Evolutionary conservation across 2,113 vertebrate species (phyloP).

Genomic region (Lethenteron reissneri): DNA sequence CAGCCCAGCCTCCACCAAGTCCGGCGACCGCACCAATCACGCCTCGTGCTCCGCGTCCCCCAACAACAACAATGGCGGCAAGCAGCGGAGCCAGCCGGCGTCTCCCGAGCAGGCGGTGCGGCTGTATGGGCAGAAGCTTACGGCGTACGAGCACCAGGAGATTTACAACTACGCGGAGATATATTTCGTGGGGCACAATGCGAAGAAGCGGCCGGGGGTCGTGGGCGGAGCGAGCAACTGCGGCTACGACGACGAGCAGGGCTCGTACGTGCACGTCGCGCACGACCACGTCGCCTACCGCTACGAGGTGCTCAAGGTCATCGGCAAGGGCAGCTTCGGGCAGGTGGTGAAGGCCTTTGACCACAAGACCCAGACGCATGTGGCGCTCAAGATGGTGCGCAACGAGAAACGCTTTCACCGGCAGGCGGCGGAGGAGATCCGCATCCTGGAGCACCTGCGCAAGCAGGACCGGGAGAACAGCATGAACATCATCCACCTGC

Average conservation of each 20-base stretch:
- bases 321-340: constrained; percentile 89
- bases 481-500: constrained; percentile 93
- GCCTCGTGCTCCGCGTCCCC: no score
- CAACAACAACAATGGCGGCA: no score
- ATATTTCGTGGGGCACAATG: constrained; percentile 76
- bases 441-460: constrained; percentile 79
- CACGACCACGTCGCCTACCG: constrained; percentile 85
- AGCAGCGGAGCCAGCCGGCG: no score
- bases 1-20: no score
- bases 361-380: constrained; percentile 72
- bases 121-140: constrained; percentile 56
- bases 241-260: constrained; percentile 79
- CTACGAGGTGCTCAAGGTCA: constrained; percentile 89
- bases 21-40: no score
- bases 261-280: constrained; percentile 68
- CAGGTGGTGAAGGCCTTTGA: constrained; percentile 92
- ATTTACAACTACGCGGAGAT: constrained; percentile 56
- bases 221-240: constrained; percentile 62
- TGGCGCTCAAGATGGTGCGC: constrained; percentile 89
- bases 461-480: constrained; percentile 77
- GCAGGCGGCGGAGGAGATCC: constrained; percentile 83
- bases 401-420: constrained; percentile 91
- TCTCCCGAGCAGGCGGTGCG: constrained; percentile 60
- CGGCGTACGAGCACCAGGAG: constrained; percentile 59
- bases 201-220: constrained; percentile 66